These are phyloP conservation scores for Xestia ashworthii DNA, from an alignment of 2,888 invertebrate species.

Conservation along the genomic window DNA sequence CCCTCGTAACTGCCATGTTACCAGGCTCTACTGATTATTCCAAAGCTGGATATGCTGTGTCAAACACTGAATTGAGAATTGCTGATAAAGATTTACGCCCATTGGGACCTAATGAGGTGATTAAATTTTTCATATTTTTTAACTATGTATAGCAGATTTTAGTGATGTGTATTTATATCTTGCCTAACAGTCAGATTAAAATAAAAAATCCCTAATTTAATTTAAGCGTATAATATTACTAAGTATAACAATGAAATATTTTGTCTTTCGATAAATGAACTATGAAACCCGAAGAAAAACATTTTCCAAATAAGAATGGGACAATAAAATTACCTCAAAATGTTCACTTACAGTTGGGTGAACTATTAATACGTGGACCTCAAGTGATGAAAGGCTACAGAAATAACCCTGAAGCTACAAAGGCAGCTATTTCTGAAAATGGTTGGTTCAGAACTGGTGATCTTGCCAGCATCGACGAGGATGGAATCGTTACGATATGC, in stretches of 20 bases:
- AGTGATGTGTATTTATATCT: background rate
- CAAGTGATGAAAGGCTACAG: conserved; percentile 95
- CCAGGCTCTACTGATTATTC: conserved; percentile 72
- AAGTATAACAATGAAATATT: background rate
- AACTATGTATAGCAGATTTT: background rate
- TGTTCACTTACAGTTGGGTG: conserved; percentile 73
- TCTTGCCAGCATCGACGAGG: conserved; percentile 91
- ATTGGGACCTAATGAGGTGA: conserved; percentile 89
- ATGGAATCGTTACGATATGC: conserved; percentile 92
- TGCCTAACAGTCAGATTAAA: too few species aligned
- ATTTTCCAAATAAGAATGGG: background rate
- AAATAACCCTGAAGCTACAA: conserved; percentile 93
- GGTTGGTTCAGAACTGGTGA: conserved; percentile 95
- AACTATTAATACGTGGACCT: conserved; percentile 90
- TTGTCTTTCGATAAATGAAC: background rate
- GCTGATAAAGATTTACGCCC: conserved; percentile 76
- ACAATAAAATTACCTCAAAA: background rate
- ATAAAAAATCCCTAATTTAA: background rate
- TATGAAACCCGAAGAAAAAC: background rate
- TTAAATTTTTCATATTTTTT: background rate
- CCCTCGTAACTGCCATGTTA: conserved; percentile 85
- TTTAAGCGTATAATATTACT: background rate
- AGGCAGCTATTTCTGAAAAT: conserved; percentile 91
- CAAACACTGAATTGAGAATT: conserved; percentile 92
- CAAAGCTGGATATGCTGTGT: conserved; percentile 90